phyloP scores from a whole-genome alignment of 2,797 vertebrate species.

The Sitta carolinensis region DNA sequence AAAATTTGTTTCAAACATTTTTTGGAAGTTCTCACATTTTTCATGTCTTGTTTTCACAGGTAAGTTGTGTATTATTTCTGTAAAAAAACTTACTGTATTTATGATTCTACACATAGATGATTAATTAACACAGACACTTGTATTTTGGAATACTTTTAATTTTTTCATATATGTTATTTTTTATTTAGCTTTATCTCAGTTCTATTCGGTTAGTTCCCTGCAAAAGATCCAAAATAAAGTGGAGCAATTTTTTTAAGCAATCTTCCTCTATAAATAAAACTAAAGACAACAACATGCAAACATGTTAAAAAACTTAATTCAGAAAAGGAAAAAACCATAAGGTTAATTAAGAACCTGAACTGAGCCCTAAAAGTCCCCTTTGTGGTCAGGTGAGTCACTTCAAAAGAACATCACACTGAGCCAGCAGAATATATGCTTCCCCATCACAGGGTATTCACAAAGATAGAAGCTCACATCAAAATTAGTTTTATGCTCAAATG shows the following conservation, averaged over 20 bases:
- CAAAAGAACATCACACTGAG: background rate
- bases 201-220: background rate
- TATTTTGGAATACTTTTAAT: background rate
- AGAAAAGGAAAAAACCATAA: background rate
- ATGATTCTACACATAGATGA: background rate
- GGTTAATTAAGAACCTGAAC: background rate
- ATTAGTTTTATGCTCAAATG: background rate
- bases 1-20: background rate
- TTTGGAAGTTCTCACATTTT: background rate
- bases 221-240: background rate
- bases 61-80: background rate
- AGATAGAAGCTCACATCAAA: background rate
- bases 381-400: background rate
- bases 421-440: background rate
- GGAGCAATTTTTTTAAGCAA: background rate
- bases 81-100: background rate
- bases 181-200: background rate
- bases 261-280: background rate
- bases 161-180: background rate
- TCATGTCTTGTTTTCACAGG: background rate
- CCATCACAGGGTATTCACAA: background rate
- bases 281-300: background rate
- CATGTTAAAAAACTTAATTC: background rate
- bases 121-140: background rate
- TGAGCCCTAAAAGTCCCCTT: background rate